Evolutionary conservation across 2,113 vertebrate genomes (phyloP), one percentile per base, ranked within the genome.

Genomic region (Hassar affinis): DNA sequence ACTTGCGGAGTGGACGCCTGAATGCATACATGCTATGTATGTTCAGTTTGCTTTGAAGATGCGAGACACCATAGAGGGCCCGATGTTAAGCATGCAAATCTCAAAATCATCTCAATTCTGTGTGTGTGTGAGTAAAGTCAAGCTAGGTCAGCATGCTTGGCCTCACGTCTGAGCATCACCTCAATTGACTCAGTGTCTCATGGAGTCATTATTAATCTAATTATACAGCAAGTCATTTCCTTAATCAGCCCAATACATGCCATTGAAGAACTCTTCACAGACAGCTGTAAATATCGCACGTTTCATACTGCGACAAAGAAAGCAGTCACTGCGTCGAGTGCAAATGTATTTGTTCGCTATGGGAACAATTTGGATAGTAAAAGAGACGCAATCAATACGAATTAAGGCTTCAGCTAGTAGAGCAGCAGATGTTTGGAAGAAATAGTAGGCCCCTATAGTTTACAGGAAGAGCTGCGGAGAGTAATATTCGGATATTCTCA

Each of bases 1-100:
- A 91, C 90, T 82, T 45, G 87, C 89, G 9, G 35, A 45, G 20
- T 71, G 20, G 25, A 45, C 35, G 22, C 22, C 10, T 27, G 69
- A 27, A 27, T 49, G 14, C 22, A 45, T 74, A 49, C 30, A 20
- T 6, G 49, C 27, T 76, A 9, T 33, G 17, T 54, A 76, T 5
- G 49, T 76, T 18, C n/a, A 27, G 25, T n/a, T 20, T 51, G 75
- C 54, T 59, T 59, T 68, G 27, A 56, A 79, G 68, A 35, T 33
- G 15, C 3, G 17, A 38, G 27, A 25, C 27, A 25, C 11, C 45
- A 71, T 27, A 51, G 12, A 3, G 33, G 17, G 54, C 17, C 72
- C 33, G 7, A 52, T 51, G 42, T 72, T 72, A 72, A 72, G 11
- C 69, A 27, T 74, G 71, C 72, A 76, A 18, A 76, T 76, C 17